Evolutionary conservation across 2,113 vertebrate species (phyloP).

Genomic region (Gallinago media): DNA sequence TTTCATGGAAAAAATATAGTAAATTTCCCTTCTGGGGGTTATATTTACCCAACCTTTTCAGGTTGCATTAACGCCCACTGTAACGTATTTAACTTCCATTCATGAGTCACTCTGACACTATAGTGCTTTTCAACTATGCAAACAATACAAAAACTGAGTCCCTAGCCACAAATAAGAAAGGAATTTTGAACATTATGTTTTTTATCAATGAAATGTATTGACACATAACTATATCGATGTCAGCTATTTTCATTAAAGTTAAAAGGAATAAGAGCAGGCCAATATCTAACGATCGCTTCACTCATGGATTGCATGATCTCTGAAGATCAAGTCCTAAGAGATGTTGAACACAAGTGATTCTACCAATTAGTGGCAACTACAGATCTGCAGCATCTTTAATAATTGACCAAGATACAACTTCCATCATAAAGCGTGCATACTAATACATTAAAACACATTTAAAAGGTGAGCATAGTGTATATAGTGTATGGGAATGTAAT

Average conservation of each 20-base stretch:
- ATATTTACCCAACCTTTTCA: constrained; percentile 38
- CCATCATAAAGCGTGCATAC: not conserved
- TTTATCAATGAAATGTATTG: constrained; percentile 7
- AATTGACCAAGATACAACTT: not conserved
- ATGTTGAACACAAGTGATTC: not conserved
- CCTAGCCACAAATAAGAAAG: not conserved
- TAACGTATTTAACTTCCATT: constrained; percentile 40
- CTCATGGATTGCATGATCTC: not conserved
- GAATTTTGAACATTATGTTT: not conserved
- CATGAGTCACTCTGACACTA: constrained; percentile 22
- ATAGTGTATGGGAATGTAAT: not conserved
- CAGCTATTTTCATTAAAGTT: not conserved
- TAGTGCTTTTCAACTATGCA: constrained; percentile 14
- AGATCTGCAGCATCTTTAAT: not conserved
- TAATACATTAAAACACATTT: not conserved
- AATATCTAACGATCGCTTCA: not conserved
- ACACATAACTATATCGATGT: not conserved
- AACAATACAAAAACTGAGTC: not conserved
- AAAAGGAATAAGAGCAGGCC: not conserved
- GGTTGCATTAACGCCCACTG: not conserved
- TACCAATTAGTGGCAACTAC: not conserved
- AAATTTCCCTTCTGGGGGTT: constrained; percentile 34
- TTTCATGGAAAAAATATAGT: constrained; percentile 12
- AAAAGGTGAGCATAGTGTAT: not conserved
- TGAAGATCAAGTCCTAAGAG: not conserved